Base-by-base conservation (phyloP, 2,113 vertebrate genomes). In the Centrocercus urophasianus region DNA sequence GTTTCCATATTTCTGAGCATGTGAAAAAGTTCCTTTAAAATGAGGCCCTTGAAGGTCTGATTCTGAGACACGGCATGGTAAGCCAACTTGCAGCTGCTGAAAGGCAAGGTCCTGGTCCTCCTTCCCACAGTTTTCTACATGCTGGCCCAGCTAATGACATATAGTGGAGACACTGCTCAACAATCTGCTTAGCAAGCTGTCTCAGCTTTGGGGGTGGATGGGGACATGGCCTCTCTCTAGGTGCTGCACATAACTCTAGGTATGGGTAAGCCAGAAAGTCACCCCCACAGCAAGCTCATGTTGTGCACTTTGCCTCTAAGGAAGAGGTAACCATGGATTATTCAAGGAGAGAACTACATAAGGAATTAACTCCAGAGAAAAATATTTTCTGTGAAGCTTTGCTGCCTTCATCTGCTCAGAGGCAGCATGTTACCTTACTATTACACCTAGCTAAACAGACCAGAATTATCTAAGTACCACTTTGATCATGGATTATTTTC, bases 151-250 rank as follows among this genome's bases (percentile, higher is more conserved):
- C 34, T 66, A 67, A 43, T 40, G 25, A 14, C 7, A 12, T 63
- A 75, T 48, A 4, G 11, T 6, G 8, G 36, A 45, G 67, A 80
- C 14, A 40, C 12, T 8, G 17, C 16, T 43, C 0, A 3, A 73
- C 36, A 48, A 5, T 4, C 24, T 48, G 57, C 2, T 2, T 21
- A 42, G 7, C 27, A 25, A 89, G 76, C 5, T 57, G 60, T 3
- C 54, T 57, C 0, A 0, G 18, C 50, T 57, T 72, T 81, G 36
- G 12, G 30, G 20, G 12, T 19, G 56, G 48, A 73, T 4, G 15
- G n/a, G 10, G 16, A 61, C 34, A 11, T 10, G 1, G 4, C 30
- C n/a, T n/a, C 63, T 65, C 5, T 8, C 0, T 3, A 1, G 1
- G 8, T 57, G 48, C 54, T 70, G 61, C 7, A 13, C 20, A 11